Evolutionary conservation across 2,113 vertebrate species (phyloP), one percentile per base, ranked within the genome.

Genomic region (Megaleporinus macrocephalus): DNA sequence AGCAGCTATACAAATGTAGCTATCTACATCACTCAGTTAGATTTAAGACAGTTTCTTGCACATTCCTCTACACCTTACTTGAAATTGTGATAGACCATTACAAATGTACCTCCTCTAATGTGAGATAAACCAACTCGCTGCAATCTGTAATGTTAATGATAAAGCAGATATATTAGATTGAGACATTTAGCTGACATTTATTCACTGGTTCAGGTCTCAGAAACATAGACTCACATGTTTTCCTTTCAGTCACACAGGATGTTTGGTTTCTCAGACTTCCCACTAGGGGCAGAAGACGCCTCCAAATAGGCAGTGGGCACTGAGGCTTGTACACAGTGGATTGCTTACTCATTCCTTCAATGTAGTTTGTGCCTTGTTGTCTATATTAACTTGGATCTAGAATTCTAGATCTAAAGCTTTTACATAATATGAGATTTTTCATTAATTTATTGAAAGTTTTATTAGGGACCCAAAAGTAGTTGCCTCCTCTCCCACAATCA

Each of bases 251-350:
- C 20, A 9, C 29, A 68, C 16, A 36, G 36, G 57, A 26, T 44
- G 26, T 41, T 76, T 44, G 30, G 72, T 80, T 53, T 13, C 55
- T 69, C 20, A 41, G 61, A 9, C 33, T 22, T 41, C 2, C 84
- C 84, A 85, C 84, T 85, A 85, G 84, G 76, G 84, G 84, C 84
- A 85, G 71, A 79, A 82, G 84, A 70, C 61, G 22, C 80, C 82
- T 51, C 33, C 63, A 81, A 77, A 81, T 76, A 20, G 18, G 27
- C 53, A 26, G 15, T 41, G 47, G 66, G 65, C 47, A 47, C 13
- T 80, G 24, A n/a, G 12, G 33, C 3, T 78, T 49, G 13, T 70
- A n/a, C 66, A 55, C 24, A 27, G 33, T 36, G 14, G 36, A 44
- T 44, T 20, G 20, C 65, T 68, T 68, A 22, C 33, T 68, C 16